Base-by-base conservation (phyloP, 2,888 invertebrate genomes). In the Orthonychiurus folsomi region DNA sequence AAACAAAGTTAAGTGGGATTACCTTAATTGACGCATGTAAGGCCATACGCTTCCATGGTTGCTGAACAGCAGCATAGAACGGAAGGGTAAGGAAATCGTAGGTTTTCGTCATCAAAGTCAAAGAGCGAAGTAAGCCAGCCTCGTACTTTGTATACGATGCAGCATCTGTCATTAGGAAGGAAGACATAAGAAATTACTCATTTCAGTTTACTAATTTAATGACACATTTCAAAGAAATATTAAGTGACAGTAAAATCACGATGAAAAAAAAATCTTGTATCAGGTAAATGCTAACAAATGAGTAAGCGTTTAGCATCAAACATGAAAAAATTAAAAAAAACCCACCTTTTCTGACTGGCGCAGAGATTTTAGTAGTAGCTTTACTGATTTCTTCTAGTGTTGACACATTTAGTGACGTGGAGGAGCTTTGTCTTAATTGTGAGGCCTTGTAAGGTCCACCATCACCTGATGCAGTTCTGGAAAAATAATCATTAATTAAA, bases 81-180 rank as follows among this genome's bases (percentile, higher is more conserved):
- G 95, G 91, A 80, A 90, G 89, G 66, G 93, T 91, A 75, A 95
- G 80, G 74, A 93, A 83, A 78, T 95, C 94, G 80, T 87, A 93
- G 71, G 93, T 84, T 76, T 90, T 86, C 73, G 88, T 86, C 73
- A 91, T 81, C 61, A 87, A 86, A 77, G 86, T 87, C 76, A 92
- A 84, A 21, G 68, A 63, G 53, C 59, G 59, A 50, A 66, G 59
- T 2, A 70, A 63, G 12, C 58, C 59, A 58, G 65, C 67, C 54
- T 70, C 68, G 60, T 66, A 52, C 3, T 9, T 20, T 9, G 52
- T 20, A 21, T n/a, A 20, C 24, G 3, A 12, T 9, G 52, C 52
- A 52, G 21, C 52, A 37, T 37, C 37, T 37, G 37, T 9, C 15
- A 9, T 37, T 37, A 37, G 37, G 15, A 9, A 37, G 15, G 15